Evolutionary conservation across 2,113 vertebrate species (phyloP), one percentile per base, ranked within the genome.

Genomic region (Mus spicilegus): DNA sequence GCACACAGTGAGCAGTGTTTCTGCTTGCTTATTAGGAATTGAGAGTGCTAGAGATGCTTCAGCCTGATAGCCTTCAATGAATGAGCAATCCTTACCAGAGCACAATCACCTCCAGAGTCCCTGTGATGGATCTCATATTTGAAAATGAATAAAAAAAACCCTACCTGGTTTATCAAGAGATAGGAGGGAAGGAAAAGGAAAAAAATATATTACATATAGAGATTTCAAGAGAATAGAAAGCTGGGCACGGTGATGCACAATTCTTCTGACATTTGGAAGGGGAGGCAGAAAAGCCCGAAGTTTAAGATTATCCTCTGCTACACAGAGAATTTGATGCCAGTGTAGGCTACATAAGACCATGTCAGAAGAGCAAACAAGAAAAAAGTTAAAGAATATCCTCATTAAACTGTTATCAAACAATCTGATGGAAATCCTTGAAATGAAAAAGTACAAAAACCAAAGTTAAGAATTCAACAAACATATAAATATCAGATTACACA

Each of bases 201-300:
- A 81, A 81, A 36, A 9, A 3, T 65, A 69, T 28, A 8, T 89
- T 90, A 95, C 39, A 65, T 3, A 63, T 30, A 70, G 30, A 77
- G 19, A 85, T 72, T 86, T 94, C 19, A 93, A 87, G 51, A 82
- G 95, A 87, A 91, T 36, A 33, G 49, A 65, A 93, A 73, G 30
- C 67, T 87, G 20, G 56, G 67, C 11, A 42, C 20, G 26, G 26
- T 65, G 61, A 39, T 30, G 3, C 58, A 46, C 16, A 30, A 9
- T 19, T 65, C 17, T 85, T 63, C 39, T 28, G 61, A 42, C 14
- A 42, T 11, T 85, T 42, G 39, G 81, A 61, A 85, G 24, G 11
- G 17, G 56, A 30, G 81, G 8, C 20, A 85, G 3, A 26, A 85
- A 61, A 28, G 46, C 5, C 3, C 7, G n/a, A n/a, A 58, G 56